phyloP scores from a whole-genome alignment of 35 echinoderm and acorn worm genomes.

The Hemicentrotus pulcherrimus region DNA sequence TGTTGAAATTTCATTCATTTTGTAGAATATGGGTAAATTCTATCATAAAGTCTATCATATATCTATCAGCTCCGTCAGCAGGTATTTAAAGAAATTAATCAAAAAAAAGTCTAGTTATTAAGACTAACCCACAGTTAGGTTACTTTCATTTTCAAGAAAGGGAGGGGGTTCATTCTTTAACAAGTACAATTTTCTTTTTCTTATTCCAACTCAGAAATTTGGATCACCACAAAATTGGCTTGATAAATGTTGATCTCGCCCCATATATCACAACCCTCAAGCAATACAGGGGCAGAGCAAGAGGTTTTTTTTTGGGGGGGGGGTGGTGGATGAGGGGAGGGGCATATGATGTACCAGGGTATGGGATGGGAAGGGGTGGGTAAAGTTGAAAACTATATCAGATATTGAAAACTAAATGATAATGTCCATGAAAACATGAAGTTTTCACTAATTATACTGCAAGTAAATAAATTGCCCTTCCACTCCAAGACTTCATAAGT shows the following conservation, averaged over 20 bases:
- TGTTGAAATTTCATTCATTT: too few relatives aligned
- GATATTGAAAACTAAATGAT: too few relatives aligned
- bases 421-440: too few relatives aligned
- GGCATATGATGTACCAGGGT: background rate
- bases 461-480: too few relatives aligned
- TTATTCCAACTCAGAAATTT: background rate
- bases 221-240: background rate
- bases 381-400: too few relatives aligned
- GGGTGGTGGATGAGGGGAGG: background rate
- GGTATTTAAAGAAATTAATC: background rate
- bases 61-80: background rate
- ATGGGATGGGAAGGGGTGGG: too few relatives aligned
- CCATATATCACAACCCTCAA: background rate
- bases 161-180: background rate
- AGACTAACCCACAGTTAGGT: background rate
- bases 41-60: too few relatives aligned
- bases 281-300: background rate
- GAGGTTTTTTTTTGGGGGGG: too few relatives aligned
- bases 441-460: too few relatives aligned
- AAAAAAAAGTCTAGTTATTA: background rate
- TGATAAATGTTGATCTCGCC: background rate
- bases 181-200: background rate
- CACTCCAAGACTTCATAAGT: too few relatives aligned
- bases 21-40: too few relatives aligned
- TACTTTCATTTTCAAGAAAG: background rate